Evolutionary conservation across 1,140 invertebrate species (phyloP).

Genomic region (Hyphantria cunea): DNA sequence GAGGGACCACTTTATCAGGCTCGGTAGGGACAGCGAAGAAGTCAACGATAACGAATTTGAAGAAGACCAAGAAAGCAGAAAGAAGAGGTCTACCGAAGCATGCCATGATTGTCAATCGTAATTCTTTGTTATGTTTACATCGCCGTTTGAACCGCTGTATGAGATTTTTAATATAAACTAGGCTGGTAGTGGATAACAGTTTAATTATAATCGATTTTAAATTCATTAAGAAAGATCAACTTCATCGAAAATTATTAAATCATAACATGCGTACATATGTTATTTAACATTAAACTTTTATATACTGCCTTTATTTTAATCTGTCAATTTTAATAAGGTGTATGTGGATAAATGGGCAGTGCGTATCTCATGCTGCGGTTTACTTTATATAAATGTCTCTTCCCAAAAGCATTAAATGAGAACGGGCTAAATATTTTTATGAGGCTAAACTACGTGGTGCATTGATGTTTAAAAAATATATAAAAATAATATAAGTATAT

Average conservation of each 20-base stretch:
- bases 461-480: conserved; percentile 34
- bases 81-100: conserved; percentile 56
- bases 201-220: background rate
- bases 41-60: conserved; percentile 52
- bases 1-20: conserved; percentile 68
- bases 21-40: conserved; percentile 68
- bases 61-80: conserved; percentile 52
- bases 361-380: conserved; percentile 4
- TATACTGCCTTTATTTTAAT: conserved; percentile 14
- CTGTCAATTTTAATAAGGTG: conserved; percentile 19
- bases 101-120: conserved; percentile 66
- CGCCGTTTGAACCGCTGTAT: conserved; percentile 17
- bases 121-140: conserved; percentile 32
- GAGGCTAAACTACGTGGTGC: conserved; percentile 43
- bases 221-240: no score
- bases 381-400: background rate
- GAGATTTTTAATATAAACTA: conserved; percentile 13
- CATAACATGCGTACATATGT: no score
- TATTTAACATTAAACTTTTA: conserved; percentile 1
- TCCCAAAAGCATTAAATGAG: background rate
- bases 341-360: background rate
- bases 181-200: conserved; percentile 10
- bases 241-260: no score
- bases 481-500: conserved; percentile 19
- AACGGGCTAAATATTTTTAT: conserved; percentile 32